Percentiles rank a stretch among this genome's conserved stretches.
Conservation (phyloP, 2,797 vertebrate genomes). For the Clarias platycephalus region DNA sequence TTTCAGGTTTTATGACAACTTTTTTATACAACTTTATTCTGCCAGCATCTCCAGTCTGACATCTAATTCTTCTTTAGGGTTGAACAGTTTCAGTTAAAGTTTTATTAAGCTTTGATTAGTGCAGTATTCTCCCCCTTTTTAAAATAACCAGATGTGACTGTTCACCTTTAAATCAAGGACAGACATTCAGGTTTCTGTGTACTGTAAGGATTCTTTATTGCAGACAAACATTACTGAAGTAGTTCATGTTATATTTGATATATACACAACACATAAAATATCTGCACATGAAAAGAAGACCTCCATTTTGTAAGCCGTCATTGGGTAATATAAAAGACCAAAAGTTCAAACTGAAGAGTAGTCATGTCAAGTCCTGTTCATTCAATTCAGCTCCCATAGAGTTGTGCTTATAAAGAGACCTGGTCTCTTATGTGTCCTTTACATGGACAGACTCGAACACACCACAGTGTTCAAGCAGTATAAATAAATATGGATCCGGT, state of each 20-base stretch:
- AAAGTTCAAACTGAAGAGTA: background rate
- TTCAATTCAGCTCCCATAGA: background rate
- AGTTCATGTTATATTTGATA: constrained; percentile 7
- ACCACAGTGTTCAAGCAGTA: background rate
- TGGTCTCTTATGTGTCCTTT: background rate
- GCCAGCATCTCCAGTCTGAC: background rate
- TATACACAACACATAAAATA: constrained; percentile 41
- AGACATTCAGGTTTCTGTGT: background rate
- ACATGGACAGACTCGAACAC: background rate
- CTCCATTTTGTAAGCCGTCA: constrained; percentile 19
- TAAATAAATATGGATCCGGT: background rate
- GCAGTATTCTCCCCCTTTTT: background rate
- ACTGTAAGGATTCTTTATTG: background rate
- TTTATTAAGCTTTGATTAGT: background rate
- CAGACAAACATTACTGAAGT: background rate
- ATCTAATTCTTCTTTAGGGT: background rate
- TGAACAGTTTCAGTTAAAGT: background rate
- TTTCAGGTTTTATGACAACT: background rate
- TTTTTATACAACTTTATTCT: constrained; percentile 2
- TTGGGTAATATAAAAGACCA: background rate
- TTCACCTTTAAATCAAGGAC: background rate
- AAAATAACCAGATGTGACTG: background rate
- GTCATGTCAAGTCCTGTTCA: background rate
- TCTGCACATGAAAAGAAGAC: constrained; percentile 25
- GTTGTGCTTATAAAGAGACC: background rate